Base-by-base conservation (phyloP, 2,888 invertebrate genomes). In the Mesorhabditis sp. region DNA sequence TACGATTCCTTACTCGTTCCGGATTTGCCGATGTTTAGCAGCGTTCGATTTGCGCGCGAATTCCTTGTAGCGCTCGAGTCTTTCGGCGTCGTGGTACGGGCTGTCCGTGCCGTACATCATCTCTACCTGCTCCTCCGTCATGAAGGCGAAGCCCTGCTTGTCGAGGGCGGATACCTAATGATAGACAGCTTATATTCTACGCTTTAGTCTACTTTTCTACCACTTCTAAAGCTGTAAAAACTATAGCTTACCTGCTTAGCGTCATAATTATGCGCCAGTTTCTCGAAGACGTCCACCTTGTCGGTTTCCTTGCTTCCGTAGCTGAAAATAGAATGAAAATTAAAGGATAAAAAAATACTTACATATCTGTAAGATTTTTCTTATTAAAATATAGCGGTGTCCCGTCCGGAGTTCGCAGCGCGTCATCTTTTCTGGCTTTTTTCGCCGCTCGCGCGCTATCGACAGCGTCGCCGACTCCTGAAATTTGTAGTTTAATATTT, bases 231-330 rank as follows among this genome's bases (percentile, higher is more conserved):
- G 28, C 28, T 28, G 28, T 28, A 28, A 28, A 28, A 28, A 28
- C 28, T 28, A 28, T 45, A 45, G 28, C 45, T 61, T 43, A 79
- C 78, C 74, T 84, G 84, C 4, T 81, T 72, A 28, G 78, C 74
- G 41, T 72, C 75, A 74, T 84, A 84, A 42, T 71, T 79, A 50
- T 76, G 72, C 63, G 81, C 77, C 28, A 84, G 72, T 13, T 74
- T 66, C 68, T 84, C 84, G 71, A 80, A 84, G 4, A 78, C 78
- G 41, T 81, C 81, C 62, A 83, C 76, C 66, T 83, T 83, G 10
- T 71, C 65, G 6, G 69, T 72, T 45, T 84, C 83, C n/a, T 68
- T 73, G 4, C 78, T 70, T 67, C 83, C 83, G 45, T 71, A 77
- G 15, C n/a, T 63, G 63, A 15, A 63, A 63, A 28, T 28, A 63